Percentiles rank a stretch among this genome's conserved stretches.
phyloP scores from a whole-genome alignment of 2,797 vertebrate genomes.

The Tarsius wallacei region DNA sequence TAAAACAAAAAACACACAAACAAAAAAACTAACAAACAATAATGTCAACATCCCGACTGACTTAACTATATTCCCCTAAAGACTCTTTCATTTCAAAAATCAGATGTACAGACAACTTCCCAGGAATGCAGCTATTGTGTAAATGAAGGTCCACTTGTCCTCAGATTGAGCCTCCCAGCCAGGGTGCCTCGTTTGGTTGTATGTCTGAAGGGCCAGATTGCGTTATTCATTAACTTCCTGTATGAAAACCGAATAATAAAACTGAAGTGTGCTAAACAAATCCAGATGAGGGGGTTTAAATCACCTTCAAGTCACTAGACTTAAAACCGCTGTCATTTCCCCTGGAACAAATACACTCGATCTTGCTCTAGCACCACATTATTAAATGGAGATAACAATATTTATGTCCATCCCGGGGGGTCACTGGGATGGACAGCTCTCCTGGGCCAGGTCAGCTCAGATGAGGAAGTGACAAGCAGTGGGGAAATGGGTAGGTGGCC shows the following conservation, averaged over 20 bases:
- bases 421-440: conserved; percentile 29
- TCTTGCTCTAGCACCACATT: not conserved
- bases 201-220: conserved; percentile 16
- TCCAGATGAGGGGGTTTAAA: conserved; percentile 81
- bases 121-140: not conserved
- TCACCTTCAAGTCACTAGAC: conserved; percentile 73
- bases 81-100: not conserved
- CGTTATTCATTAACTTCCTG: conserved; percentile 86
- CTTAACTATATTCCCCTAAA: not conserved
- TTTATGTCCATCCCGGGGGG: conserved; percentile 66
- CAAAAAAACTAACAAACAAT: not conserved
- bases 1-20: not conserved
- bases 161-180: conserved; percentile 27
- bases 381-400: conserved; percentile 74
- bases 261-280: conserved; percentile 80
- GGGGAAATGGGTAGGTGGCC: not conserved
- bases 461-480: not conserved
- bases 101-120: not conserved
- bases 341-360: conserved; percentile 60
- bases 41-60: not conserved
- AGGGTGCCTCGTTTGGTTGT: conserved; percentile 54
- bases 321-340: conserved; percentile 54
- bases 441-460: not conserved
- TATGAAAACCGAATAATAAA: conserved; percentile 79
- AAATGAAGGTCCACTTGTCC: not conserved